A percentile compares a stretch with the other conserved stretches of the same genome.
These are phyloP conservation scores for Leptinotarsa undecemlineata DNA, from an alignment of 1,140 invertebrate genomes.

Conservation along the genomic window DNA sequence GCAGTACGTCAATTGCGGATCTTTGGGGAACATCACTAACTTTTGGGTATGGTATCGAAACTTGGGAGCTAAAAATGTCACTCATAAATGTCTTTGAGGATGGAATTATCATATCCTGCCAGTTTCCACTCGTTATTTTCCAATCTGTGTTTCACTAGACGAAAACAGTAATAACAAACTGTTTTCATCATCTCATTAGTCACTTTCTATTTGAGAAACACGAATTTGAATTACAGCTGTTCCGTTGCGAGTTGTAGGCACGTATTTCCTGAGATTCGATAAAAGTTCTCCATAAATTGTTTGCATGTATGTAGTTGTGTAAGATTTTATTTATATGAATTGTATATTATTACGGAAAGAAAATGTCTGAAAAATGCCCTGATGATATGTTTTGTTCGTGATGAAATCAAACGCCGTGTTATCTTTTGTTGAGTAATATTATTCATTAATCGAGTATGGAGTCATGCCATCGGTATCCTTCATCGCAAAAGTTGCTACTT, in stretches of 20 bases:
- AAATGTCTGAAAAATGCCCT: constrained; percentile 21
- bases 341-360: constrained; percentile 21
- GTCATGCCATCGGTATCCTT: constrained; percentile 7
- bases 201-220: constrained; percentile 5
- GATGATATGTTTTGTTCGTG: constrained; percentile 22
- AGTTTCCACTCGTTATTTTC: no score
- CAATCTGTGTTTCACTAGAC: neutral
- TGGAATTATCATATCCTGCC: no score
- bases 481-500: neutral
- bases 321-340: constrained; percentile 24
- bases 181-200: neutral
- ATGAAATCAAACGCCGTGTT: constrained; percentile 19
- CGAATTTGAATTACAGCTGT: neutral
- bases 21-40: no score
- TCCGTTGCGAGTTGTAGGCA: neutral
- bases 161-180: neutral
- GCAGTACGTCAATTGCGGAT: no score
- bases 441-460: constrained; percentile 11
- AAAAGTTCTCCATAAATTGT: constrained; percentile 17
- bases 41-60: no score
- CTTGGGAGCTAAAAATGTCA: no score
- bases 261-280: constrained; percentile 4
- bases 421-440: constrained; percentile 17
- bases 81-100: no score
- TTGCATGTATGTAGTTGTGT: constrained; percentile 21